Percentiles rank a stretch among this genome's conserved stretches.
phyloP scores from a whole-genome alignment of 2,888 invertebrate species.

The Diaprepes abbreviatus region DNA sequence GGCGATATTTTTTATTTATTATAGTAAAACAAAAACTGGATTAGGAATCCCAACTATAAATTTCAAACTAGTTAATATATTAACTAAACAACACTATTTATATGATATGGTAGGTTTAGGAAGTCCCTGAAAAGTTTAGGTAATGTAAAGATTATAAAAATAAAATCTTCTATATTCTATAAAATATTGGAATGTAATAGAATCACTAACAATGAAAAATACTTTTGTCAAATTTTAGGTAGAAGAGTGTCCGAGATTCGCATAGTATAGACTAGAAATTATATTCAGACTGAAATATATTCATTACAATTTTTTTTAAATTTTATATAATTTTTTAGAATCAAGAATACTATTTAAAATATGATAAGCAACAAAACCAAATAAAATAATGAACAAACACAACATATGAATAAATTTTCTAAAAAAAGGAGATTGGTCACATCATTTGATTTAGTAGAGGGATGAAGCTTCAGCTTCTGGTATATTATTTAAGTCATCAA shows the following conservation, averaged over 20 bases:
- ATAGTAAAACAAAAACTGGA: neutral
- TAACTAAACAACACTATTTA: conserved; percentile 26
- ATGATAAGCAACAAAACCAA: too few relatives aligned
- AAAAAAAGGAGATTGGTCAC: conserved; percentile 10
- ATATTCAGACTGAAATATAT: too few relatives aligned
- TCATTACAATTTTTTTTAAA: too few relatives aligned
- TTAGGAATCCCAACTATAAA: conserved; percentile 1
- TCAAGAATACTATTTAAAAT: too few relatives aligned
- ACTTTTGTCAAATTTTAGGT: neutral
- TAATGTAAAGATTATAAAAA: conserved; percentile 37
- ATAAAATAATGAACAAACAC: too few relatives aligned
- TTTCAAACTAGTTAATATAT: conserved; percentile 5
- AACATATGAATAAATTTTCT: neutral
- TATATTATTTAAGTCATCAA: conserved; percentile 78
- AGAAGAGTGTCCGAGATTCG: conserved; percentile 1
- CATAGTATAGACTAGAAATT: too few relatives aligned
- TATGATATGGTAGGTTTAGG: conserved; percentile 38
- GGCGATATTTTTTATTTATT: conserved; percentile 5
- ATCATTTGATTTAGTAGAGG: conserved; percentile 63
- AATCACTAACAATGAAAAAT: conserved; percentile 26
- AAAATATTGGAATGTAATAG: conserved; percentile 29
- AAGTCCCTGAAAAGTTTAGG: conserved; percentile 43
- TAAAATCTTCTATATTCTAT: conserved; percentile 20
- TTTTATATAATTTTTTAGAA: too few relatives aligned
- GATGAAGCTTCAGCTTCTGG: conserved; percentile 80